Evolutionary conservation across 2,888 invertebrate species (phyloP).

Genomic region (Laothoe populi): DNA sequence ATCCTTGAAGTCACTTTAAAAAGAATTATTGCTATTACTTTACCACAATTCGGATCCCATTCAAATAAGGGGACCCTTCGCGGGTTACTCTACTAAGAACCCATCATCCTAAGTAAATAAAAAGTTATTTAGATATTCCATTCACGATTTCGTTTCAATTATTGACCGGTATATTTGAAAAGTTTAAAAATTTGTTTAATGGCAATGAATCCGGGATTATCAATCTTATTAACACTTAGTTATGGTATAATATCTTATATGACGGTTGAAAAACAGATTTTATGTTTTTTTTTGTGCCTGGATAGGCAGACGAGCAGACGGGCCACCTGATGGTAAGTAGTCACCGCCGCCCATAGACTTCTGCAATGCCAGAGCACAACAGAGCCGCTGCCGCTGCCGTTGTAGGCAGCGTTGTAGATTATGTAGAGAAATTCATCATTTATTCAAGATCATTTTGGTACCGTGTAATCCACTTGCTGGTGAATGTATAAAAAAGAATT

Average conservation of each 20-base stretch:
- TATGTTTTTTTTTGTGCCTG: too few relatives aligned
- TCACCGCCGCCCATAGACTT: too few relatives aligned
- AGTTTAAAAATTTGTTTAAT: conserved; percentile 17
- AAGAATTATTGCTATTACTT: background rate
- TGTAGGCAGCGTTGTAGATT: too few relatives aligned
- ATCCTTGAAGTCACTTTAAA: background rate
- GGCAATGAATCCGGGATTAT: background rate
- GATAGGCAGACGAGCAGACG: too few relatives aligned
- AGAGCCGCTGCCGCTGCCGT: too few relatives aligned
- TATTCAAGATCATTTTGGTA: too few relatives aligned
- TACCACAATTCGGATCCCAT: background rate
- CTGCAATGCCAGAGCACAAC: too few relatives aligned
- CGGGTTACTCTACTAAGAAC: conserved; percentile 2
- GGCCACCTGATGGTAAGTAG: too few relatives aligned
- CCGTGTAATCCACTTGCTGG: too few relatives aligned
- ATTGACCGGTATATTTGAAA: conserved; percentile 18
- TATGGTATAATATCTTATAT: background rate
- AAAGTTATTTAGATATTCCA: conserved; percentile 20
- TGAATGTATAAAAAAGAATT: too few relatives aligned
- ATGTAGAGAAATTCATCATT: too few relatives aligned
- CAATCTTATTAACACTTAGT: background rate
- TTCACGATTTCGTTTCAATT: conserved; percentile 18
- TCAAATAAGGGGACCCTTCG: conserved; percentile 6
- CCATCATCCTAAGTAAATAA: conserved; percentile 22
- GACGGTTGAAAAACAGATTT: background rate